Evolutionary conservation across 35 echinoderm and acorn worm species (phyloP), one percentile per base, ranked within the genome.

Genomic region (Nesometra sesokonis): DNA sequence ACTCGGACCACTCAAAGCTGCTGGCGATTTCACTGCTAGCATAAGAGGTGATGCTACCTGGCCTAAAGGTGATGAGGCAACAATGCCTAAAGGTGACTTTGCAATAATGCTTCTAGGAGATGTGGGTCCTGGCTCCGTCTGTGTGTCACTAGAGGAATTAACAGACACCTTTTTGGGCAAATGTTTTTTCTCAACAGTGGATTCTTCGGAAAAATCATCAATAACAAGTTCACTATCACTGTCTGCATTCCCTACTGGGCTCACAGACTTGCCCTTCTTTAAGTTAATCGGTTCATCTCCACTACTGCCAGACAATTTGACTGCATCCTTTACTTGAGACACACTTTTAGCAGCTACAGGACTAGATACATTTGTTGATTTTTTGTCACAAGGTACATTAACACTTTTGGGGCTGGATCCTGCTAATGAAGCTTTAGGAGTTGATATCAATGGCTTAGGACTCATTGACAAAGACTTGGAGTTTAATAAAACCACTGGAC

Each of bases 61-160:
- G 31, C 17, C 35, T 77, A 82, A 36, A 23, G 84, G 31, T 80
- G 96, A 93, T 31, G 96, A 94, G 57, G 89, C 92, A 2, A 37
- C 83, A 23, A 86, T 77, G 31, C 57, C 88, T 30, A 97, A 35
- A 3, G 94, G 94, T 19, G 92, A 94, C 79, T 94, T 87, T 11
- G 93, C 81, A 27, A 83, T 83, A 5, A 38, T 38, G 35, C 81
- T 83, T 30, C 81, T 35, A 30, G 81, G 81, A 1, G 81, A 83
- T 17, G 34, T 36, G 35, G 37, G 17, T 11, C 37, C 35, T 9
- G 81, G 34, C 30, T 83, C 81, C 4, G 81, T 83, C n/a, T 83
- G 81, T 30, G 81, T 83, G 35, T 83, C 81, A 38, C 81, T 83
- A 27, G 52, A 67, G 2, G 52, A 27, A 27, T 67, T 67, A 13